Evolutionary conservation across 2,113 vertebrate species (phyloP), one percentile per base, ranked within the genome.

Genomic region (Leucosticte australis): DNA sequence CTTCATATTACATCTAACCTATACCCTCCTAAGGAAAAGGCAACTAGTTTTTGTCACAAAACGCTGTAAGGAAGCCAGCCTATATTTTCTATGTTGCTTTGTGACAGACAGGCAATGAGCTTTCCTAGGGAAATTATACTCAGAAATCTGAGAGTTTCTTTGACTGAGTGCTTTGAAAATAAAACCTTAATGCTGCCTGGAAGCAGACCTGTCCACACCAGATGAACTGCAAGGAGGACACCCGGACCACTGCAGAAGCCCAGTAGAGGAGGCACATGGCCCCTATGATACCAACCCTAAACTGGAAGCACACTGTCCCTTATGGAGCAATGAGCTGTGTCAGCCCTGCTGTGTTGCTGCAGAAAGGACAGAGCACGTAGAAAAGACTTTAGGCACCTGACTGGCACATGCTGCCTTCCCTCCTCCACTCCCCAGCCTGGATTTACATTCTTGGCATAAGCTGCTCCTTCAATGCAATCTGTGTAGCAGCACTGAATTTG

Each of bases 371-470:
- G 55, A 68, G 71, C 4, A 35, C 0, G 0, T 3, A 78, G 68
- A 47, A 60, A 67, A 81, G 68, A 37, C 46, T 53, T 92, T 7
- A 83, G 42, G 69, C 87, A 91, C 71, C 69, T 68, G 55, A 95
- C 77, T 81, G 81, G 81, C 62, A 85, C 86, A 50, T 64, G 89
- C 57, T 94, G 90, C 64, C 73, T 93, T 79, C 63, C 68, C 64
- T 88, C 59, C 92, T 62, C 73, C 0, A 0, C 22, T 57, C 68
- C 83, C 76, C 90, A 89, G 69, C 46, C 55, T 39, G 77, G 80
- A 91, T 91, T 96, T 90, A 90, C 77, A 92, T 92, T 86, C 91
- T 42, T 94, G 87, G 91, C 74, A 60, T 80, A 82, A 92, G 65
- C 80, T 86, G 76, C 53, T 92, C 82, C 55, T 87, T 94, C 76